phyloP scores from a whole-genome alignment of 2,797 vertebrate genomes.

The Pempheris klunzingeri region DNA sequence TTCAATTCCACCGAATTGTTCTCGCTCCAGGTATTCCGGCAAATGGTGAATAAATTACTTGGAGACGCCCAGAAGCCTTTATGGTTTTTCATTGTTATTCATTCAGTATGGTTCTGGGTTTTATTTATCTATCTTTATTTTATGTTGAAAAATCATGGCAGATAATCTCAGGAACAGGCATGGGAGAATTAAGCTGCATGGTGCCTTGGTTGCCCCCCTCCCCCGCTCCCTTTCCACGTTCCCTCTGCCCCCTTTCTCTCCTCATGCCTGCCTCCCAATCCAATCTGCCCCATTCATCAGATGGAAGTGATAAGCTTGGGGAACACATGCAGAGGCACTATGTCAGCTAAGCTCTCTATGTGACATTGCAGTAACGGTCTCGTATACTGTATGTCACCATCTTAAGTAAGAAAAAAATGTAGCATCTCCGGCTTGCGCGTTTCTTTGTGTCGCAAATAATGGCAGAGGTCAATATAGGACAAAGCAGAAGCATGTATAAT shows the following conservation, averaged over 20 bases:
- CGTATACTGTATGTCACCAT: slow-evolving; percentile 43
- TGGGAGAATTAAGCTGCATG: slow-evolving; percentile 82
- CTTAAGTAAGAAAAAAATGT: slow-evolving; percentile 13
- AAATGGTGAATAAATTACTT: slow-evolving; percentile 82
- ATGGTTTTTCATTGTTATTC: slow-evolving; percentile 78
- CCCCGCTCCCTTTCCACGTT: slow-evolving; percentile 46
- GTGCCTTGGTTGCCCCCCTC: slow-evolving; percentile 47
- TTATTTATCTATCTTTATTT: slow-evolving; percentile 82
- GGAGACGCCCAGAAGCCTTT: slow-evolving; percentile 72
- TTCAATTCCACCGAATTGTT: slow-evolving; percentile 75
- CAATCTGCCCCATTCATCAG: slow-evolving; percentile 85
- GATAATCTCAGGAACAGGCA: slow-evolving; percentile 82
- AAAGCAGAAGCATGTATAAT: neutral
- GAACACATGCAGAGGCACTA: slow-evolving; percentile 72
- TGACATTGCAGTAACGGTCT: slow-evolving; percentile 56
- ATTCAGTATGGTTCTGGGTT: slow-evolving; percentile 74
- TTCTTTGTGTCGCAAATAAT: slow-evolving; percentile 10
- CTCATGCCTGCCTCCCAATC: slow-evolving; percentile 78
- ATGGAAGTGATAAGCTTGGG: slow-evolving; percentile 87
- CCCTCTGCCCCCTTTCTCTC: slow-evolving; percentile 53
- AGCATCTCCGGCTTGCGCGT: slow-evolving; percentile 26
- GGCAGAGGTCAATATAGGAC: slow-evolving; percentile 33
- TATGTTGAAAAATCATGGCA: slow-evolving; percentile 71
- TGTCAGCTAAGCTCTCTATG: slow-evolving; percentile 67
- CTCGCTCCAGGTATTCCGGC: slow-evolving; percentile 73